These are phyloP conservation scores for Strigamia crassipes DNA, from an alignment of 2,888 invertebrate species.

Conservation along the genomic window DNA sequence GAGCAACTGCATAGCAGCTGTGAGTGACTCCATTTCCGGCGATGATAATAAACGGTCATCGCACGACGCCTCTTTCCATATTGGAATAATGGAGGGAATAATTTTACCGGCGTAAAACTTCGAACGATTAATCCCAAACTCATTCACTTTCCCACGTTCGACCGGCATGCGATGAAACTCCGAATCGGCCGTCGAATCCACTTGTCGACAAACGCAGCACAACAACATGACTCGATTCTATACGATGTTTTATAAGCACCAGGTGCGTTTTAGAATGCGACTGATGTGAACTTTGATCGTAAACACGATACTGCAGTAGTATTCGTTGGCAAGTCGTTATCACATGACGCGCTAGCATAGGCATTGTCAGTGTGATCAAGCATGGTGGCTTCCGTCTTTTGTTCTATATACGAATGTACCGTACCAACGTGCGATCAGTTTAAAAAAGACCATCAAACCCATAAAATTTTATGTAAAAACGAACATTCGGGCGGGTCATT, in stretches of 20 bases:
- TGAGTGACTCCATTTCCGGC: conserved; percentile 25
- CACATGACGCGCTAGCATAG: neutral
- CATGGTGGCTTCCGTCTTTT: conserved; percentile 1
- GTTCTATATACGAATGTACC: too few relatives aligned
- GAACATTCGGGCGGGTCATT: too few relatives aligned
- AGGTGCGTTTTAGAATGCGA: conserved; percentile 12
- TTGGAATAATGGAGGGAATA: conserved; percentile 2
- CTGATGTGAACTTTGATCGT: conserved; percentile 18
- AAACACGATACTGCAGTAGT: neutral
- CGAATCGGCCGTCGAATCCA: conserved; percentile 10
- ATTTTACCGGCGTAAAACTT: neutral
- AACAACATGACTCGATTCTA: conserved; percentile 7
- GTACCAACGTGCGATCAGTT: neutral
- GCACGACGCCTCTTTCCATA: conserved; percentile 11
- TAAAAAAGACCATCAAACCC: neutral
- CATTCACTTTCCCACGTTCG: neutral
- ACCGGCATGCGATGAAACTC: neutral
- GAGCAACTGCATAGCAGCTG: conserved; percentile 12
- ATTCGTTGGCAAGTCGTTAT: conserved; percentile 2
- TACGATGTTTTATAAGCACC: neutral
- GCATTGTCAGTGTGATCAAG: neutral
- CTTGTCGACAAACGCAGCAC: conserved; percentile 1
- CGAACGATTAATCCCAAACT: neutral
- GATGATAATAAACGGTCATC: conserved; percentile 31
- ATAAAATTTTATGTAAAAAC: too few relatives aligned